Evolutionary conservation across 2,113 vertebrate genomes (phyloP).

Genomic region (Scomber colias): DNA sequence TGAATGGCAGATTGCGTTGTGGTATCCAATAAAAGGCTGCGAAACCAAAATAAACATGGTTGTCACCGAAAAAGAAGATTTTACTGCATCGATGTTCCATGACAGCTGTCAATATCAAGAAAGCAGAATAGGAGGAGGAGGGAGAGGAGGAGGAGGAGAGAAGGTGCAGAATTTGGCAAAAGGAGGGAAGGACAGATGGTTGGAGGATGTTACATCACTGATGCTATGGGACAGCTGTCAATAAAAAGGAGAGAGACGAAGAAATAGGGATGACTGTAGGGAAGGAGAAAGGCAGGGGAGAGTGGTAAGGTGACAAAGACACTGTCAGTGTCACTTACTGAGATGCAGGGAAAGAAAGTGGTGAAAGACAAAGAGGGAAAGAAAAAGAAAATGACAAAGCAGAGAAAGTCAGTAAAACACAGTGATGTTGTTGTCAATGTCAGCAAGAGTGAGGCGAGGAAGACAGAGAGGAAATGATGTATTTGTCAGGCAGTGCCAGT

Average conservation of each 20-base stretch:
- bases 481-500: constrained; percentile 36
- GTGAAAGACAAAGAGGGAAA: constrained; percentile 27
- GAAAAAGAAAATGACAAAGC: constrained; percentile 55
- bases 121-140: constrained; percentile 22
- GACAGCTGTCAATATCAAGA: constrained; percentile 70
- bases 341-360: constrained; percentile 31
- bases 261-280: constrained; percentile 47
- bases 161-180: constrained; percentile 24
- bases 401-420: constrained; percentile 50
- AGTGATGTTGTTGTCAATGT: constrained; percentile 55
- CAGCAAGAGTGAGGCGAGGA: constrained; percentile 27
- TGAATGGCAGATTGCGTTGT: constrained; percentile 18
- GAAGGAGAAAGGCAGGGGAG: constrained; percentile 7
- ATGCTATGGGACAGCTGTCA: constrained; percentile 74
- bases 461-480: constrained; percentile 47
- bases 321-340: constrained; percentile 42
- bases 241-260: constrained; percentile 43
- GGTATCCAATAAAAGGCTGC: constrained; percentile 41
- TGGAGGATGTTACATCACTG: constrained; percentile 47
- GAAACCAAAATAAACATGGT: constrained; percentile 58
- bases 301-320: constrained; percentile 43
- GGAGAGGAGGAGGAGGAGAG: constrained; percentile 25
- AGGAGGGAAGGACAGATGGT: constrained; percentile 45
- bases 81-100: constrained; percentile 5
- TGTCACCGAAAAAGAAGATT: constrained; percentile 36